Percentiles rank a stretch among this genome's conserved stretches.
Conservation (phyloP, 2,113 vertebrate genomes). For the Dromas ardeola region DNA sequence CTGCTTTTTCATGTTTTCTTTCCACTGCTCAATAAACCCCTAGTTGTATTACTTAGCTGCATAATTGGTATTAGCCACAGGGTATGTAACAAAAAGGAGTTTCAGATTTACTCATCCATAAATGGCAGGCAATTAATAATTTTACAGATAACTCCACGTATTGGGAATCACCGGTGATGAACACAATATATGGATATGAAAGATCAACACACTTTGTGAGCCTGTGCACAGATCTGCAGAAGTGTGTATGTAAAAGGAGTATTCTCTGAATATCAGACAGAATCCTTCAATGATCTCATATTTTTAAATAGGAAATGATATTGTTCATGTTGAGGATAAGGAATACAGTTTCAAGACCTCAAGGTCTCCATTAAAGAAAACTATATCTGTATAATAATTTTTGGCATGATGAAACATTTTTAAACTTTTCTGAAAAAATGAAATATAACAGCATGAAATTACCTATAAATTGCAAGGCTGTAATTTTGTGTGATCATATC, state of each 20-base stretch:
- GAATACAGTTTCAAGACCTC: conserved; percentile 38
- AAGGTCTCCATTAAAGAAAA: conserved; percentile 39
- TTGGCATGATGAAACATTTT: conserved; percentile 16
- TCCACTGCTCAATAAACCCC: background rate
- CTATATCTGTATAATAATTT: conserved; percentile 31
- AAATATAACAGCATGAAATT: conserved; percentile 58
- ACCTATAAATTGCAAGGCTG: conserved; percentile 50
- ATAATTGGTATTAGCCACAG: background rate
- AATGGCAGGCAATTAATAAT: background rate
- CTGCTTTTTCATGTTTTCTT: background rate
- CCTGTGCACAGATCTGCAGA: background rate
- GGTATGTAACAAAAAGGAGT: background rate
- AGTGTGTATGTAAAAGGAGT: fast-evolving
- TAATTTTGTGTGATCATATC: conserved; percentile 59
- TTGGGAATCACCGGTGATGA: background rate
- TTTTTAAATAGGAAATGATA: background rate
- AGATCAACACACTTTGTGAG: background rate
- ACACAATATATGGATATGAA: background rate
- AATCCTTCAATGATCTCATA: background rate
- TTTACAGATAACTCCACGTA: background rate
- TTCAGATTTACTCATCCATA: background rate
- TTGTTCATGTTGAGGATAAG: background rate
- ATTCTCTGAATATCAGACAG: background rate
- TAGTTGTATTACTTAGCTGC: background rate
- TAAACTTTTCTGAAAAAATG: conserved; percentile 31